phyloP scores from a whole-genome alignment of 1,140 invertebrate genomes.

The Ctenoplectra terminalis region DNA sequence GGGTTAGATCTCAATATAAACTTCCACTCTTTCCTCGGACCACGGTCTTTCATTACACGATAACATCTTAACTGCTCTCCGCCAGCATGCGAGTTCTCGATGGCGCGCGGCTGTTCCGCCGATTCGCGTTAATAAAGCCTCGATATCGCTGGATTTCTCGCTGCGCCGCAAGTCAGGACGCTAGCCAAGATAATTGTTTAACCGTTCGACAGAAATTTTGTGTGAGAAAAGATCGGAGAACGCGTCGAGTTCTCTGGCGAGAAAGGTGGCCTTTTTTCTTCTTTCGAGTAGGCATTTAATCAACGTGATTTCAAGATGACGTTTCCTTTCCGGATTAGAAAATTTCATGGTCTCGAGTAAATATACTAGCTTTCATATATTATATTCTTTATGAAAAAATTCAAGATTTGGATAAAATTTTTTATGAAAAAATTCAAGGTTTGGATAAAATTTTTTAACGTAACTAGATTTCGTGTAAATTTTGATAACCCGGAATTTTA shows the following conservation, averaged over 20 bases:
- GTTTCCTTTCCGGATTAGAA: too few relatives aligned
- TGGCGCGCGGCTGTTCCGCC: conserved; percentile 54
- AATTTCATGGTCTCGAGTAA: too few relatives aligned
- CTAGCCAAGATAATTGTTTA: background rate
- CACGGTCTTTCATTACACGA: conserved; percentile 76
- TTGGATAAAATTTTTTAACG: too few relatives aligned
- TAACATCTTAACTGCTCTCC: conserved; percentile 75
- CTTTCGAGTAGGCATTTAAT: background rate
- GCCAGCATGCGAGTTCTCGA: conserved; percentile 67
- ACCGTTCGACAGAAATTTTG: background rate
- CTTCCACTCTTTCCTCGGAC: conserved; percentile 57
- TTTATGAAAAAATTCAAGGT: too few relatives aligned
- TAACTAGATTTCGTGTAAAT: too few relatives aligned
- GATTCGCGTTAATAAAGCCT: conserved; percentile 15
- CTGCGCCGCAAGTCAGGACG: background rate
- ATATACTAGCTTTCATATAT: too few relatives aligned
- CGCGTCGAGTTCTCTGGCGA: background rate
- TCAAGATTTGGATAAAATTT: too few relatives aligned
- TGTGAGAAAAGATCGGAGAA: background rate
- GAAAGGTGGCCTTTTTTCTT: background rate
- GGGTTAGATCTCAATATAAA: conserved; percentile 28
- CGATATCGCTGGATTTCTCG: background rate
- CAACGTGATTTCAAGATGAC: too few relatives aligned
- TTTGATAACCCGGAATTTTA: too few relatives aligned
- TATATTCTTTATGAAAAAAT: too few relatives aligned